Evolutionary conservation across 2,888 invertebrate genomes (phyloP), one percentile per base, ranked within the genome.

Genomic region (Andrena hattorfiana): DNA sequence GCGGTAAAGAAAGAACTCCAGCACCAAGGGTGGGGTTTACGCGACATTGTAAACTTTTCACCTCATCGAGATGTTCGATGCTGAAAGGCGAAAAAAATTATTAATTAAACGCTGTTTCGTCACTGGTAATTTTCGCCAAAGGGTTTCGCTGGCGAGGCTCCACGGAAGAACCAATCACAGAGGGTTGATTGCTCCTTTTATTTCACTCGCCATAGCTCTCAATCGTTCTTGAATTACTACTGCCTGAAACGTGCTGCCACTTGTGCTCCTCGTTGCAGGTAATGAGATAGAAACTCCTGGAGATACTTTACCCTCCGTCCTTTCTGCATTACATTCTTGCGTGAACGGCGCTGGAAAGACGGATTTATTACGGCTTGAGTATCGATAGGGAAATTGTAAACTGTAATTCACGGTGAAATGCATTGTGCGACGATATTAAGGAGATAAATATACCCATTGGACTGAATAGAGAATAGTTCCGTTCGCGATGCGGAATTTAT

Each of bases 241-340:
- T 20, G 10, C 30, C 23, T 2, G 32, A 16, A 70, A 78, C 67
- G 76, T 71, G 59, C 63, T 56, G 49, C 28, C 63, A 35, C 48
- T 78, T 30, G 66, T 59, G 68, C 70, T 56, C 49, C 68, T 70
- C 68, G 69, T 81, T 77, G 76, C 64, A 81, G 81, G 76, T 77
- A 84, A 86, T 81, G 79, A 86, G 81, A 86, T 75, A 79, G 84
- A 84, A 81, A 81, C 73, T 69, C 42, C 42, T 20, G 26, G 42
- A 79, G 64, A 79, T 84, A 86, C 49, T 59, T 62, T 42, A 32
- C 30, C 48, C 26, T n/a, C 54, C 67, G 28, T 42, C 42, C 67
- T 63, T 49, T 66, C 32, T n/a, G 49, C 16, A 56, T 68, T 48
- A 64, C 66, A 51, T 28, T 64, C 32, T 42, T 26, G 32, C 23